Evolutionary conservation across 1,140 invertebrate species (phyloP).

Genomic region (Lordiphosa clarofinis): DNA sequence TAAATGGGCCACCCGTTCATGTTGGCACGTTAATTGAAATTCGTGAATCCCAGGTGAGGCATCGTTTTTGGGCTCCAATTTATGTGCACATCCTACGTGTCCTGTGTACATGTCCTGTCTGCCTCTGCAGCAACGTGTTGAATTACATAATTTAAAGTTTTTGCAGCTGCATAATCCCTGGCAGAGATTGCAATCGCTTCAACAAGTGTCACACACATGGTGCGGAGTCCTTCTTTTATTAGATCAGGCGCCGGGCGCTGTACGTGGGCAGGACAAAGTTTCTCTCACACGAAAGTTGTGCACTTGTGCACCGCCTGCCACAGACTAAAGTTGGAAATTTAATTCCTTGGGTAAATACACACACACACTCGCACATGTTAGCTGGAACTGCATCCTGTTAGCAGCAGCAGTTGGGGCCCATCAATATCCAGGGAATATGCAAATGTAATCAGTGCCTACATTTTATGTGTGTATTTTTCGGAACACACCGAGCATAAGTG

Average conservation of each 20-base stretch:
- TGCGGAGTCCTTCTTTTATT: constrained; percentile 41
- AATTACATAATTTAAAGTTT: constrained; percentile 77
- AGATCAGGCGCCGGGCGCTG: constrained; percentile 45
- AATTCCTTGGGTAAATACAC: constrained; percentile 62
- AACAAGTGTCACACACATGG: constrained; percentile 63
- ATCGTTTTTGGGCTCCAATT: constrained; percentile 30
- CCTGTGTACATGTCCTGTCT: constrained; percentile 12
- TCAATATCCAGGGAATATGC: constrained; percentile 61
- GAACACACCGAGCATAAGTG: not conserved
- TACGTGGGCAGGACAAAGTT: constrained; percentile 37
- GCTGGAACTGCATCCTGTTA: constrained; percentile 26
- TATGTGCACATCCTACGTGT: constrained; percentile 27
- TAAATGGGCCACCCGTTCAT: constrained; percentile 45
- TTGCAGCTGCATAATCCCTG: constrained; percentile 57
- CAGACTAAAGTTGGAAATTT: constrained; percentile 71
- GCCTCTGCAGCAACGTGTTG: constrained; percentile 53
- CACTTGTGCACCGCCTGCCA: constrained; percentile 50
- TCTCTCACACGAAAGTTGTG: constrained; percentile 44
- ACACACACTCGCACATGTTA: constrained; percentile 22
- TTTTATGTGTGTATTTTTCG: constrained; percentile 49
- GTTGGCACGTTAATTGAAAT: constrained; percentile 75
- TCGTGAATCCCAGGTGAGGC: constrained; percentile 64
- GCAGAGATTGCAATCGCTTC: constrained; percentile 48
- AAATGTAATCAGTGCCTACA: constrained; percentile 75
- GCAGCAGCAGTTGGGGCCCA: constrained; percentile 31